Conservation (phyloP, 2,888 invertebrate genomes). For the Tenthredo mesomela region DNA sequence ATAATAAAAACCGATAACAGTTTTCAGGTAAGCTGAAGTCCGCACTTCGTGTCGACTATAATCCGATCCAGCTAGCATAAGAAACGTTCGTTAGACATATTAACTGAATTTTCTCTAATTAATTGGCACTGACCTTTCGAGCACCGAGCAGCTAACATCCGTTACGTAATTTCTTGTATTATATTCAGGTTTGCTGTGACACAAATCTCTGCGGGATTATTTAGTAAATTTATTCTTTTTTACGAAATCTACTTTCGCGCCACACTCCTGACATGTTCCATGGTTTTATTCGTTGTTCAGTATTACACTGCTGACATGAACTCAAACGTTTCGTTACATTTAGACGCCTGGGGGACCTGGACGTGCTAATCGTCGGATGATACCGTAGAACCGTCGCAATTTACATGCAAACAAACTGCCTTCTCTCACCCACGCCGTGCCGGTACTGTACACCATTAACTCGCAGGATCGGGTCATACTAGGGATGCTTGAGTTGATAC, state of each 20-base stretch:
- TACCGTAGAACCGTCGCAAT: slow-evolving; percentile 44
- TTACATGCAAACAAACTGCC: slow-evolving; percentile 53
- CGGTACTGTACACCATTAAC: slow-evolving; percentile 42
- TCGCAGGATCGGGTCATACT: slow-evolving; percentile 8
- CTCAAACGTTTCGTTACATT: slow-evolving; percentile 9
- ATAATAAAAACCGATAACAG: slow-evolving; percentile 10
- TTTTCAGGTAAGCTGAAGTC: background rate
- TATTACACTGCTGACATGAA: background rate
- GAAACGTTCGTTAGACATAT: background rate
- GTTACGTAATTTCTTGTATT: background rate
- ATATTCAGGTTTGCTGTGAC: background rate
- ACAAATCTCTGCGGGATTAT: background rate
- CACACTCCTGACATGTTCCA: background rate
- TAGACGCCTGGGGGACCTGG: background rate
- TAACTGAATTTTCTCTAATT: slow-evolving; percentile 35
- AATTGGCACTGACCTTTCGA: slow-evolving; percentile 28
- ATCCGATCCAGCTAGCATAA: background rate
- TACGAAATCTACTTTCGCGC: slow-evolving; percentile 12
- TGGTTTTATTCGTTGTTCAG: background rate
- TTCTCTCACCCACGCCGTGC: slow-evolving; percentile 31
- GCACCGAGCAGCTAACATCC: background rate
- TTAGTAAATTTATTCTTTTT: background rate
- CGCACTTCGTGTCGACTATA: background rate
- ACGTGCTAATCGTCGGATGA: slow-evolving; percentile 38
- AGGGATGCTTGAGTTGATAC: background rate